phyloP scores from a whole-genome alignment of 2,113 vertebrate species.

The Tragelaphus scriptus region DNA sequence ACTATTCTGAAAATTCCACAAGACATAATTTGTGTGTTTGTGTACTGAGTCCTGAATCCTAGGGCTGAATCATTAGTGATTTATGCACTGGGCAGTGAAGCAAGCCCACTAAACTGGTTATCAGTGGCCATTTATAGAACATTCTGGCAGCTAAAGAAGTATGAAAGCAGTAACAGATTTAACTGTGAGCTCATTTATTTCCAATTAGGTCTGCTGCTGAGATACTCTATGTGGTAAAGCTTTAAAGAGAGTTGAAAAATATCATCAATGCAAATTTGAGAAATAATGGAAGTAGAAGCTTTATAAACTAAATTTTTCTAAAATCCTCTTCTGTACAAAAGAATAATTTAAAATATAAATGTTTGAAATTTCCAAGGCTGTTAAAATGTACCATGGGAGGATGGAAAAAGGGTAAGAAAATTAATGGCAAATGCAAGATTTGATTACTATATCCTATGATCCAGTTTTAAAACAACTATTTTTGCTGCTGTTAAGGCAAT shows the following conservation, averaged over 20 bases:
- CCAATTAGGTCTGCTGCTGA: slow-evolving; percentile 63
- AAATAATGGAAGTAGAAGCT: slow-evolving; percentile 14
- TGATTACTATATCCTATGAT: neutral
- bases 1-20: neutral
- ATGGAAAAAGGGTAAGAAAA: neutral
- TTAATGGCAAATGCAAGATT: neutral
- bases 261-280: slow-evolving; percentile 56
- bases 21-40: neutral
- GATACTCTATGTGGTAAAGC: slow-evolving; percentile 34
- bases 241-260: slow-evolving; percentile 59
- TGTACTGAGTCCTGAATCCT: neutral
- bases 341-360: slow-evolving; percentile 11
- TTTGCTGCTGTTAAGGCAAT: neutral
- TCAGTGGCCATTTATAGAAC: slow-evolving; percentile 66
- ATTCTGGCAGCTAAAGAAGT: slow-evolving; percentile 67
- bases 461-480: neutral
- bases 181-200: slow-evolving; percentile 64
- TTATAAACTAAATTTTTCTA: neutral
- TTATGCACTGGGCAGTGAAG: slow-evolving; percentile 35
- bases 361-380: neutral
- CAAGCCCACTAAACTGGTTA: slow-evolving; percentile 54
- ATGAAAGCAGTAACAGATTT: slow-evolving; percentile 66
- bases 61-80: slow-evolving; percentile 49
- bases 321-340: neutral
- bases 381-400: neutral